Evolutionary conservation across 2,113 vertebrate species (phyloP).

Genomic region (Menura novaehollandiae): DNA sequence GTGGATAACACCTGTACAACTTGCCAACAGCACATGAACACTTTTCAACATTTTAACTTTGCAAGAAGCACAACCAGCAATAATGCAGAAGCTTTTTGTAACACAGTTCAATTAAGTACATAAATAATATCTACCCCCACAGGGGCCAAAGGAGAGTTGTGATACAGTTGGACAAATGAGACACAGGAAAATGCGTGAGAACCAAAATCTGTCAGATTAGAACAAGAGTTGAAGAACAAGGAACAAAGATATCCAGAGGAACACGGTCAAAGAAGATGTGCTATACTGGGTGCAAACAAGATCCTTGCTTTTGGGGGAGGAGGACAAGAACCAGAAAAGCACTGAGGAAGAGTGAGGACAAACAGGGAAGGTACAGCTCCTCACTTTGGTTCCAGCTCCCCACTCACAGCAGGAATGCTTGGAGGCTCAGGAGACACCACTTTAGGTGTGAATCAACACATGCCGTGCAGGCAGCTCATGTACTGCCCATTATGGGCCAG

Average conservation of each 20-base stretch:
- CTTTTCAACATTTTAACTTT: not conserved
- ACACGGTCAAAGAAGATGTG: not conserved
- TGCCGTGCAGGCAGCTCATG: fast-evolving
- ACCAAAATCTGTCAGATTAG: not conserved
- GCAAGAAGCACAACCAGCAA: not conserved
- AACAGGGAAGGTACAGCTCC: not conserved
- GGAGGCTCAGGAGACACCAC: fast-evolving
- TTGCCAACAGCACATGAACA: not conserved
- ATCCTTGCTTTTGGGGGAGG: not conserved
- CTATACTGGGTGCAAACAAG: not conserved
- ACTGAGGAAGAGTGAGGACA: not conserved
- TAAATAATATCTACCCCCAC: not conserved
- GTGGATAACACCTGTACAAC: not conserved
- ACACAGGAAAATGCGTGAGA: not conserved
- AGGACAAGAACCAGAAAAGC: not conserved
- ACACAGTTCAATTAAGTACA: not conserved
- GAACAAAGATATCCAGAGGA: not conserved
- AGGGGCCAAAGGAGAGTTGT: not conserved
- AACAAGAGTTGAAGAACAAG: not conserved
- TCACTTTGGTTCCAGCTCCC: not conserved
- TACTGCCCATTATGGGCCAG: not conserved
- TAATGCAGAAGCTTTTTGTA: not conserved
- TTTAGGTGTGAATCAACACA: fast-evolving
- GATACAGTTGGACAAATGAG: fast-evolving
- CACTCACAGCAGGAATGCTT: not conserved